Conservation (phyloP, 2,888 invertebrate species). For the Gerris lacustris region DNA sequence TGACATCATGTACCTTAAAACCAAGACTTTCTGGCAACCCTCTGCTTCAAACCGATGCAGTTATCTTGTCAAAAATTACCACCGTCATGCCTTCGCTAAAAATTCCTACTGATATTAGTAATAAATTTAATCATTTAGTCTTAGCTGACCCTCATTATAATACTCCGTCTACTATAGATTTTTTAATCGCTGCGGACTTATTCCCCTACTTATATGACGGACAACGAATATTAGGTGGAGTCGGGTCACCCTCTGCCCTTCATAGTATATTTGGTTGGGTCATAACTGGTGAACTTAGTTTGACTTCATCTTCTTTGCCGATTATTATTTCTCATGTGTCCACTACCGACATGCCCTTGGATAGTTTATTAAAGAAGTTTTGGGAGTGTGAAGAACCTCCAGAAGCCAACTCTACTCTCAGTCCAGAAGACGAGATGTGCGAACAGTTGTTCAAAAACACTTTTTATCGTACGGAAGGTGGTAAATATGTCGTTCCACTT, state of each 20-base stretch:
- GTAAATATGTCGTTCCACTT: neutral
- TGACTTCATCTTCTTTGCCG: neutral
- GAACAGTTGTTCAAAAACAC: neutral
- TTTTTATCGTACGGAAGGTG: neutral
- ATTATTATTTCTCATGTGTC: neutral
- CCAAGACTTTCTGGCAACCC: neutral
- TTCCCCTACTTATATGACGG: neutral
- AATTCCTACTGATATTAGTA: neutral
- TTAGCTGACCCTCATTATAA: neutral
- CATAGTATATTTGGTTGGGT: neutral
- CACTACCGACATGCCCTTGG: neutral
- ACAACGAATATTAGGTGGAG: neutral
- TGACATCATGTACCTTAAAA: neutral
- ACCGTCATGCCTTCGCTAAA: neutral
- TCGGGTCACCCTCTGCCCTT: neutral
- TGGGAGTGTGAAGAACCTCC: neutral
- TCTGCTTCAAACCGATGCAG: neutral
- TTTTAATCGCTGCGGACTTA: neutral
- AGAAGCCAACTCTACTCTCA: neutral
- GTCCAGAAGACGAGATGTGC: neutral
- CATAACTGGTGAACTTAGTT: neutral
- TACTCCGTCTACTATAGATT: neutral
- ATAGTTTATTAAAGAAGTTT: neutral
- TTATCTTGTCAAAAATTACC: neutral
- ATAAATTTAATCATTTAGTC: neutral